Percentiles rank a stretch among this genome's conserved stretches.
phyloP scores from a whole-genome alignment of 2,113 vertebrate species.

The Astatoreochromis straeleni region DNA sequence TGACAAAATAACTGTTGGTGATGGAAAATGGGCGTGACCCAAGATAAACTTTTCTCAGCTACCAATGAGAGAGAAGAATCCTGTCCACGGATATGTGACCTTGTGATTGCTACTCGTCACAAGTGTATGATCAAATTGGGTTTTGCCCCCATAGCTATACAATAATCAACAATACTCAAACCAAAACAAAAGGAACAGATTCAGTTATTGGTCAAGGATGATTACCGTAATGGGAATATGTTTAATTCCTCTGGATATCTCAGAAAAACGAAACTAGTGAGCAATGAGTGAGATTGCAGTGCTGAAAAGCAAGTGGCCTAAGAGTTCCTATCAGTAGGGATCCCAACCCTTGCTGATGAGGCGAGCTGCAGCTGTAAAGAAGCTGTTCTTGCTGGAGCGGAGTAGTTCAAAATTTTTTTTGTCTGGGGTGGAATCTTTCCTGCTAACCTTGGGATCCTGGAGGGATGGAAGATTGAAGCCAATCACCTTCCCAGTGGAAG shows the following conservation, averaged over 20 bases:
- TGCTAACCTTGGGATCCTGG: background rate
- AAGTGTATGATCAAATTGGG: background rate
- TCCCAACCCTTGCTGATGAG: background rate
- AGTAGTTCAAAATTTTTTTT: fast-evolving
- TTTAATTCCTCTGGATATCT: background rate
- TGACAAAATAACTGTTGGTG: background rate
- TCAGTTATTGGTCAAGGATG: background rate
- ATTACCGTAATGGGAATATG: background rate
- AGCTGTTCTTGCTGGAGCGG: background rate
- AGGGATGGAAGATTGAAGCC: background rate
- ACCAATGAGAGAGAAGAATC: background rate
- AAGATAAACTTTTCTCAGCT: background rate
- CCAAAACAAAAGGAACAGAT: background rate
- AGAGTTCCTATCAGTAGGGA: background rate
- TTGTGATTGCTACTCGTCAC: background rate
- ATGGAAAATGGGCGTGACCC: background rate
- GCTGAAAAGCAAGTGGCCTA: background rate
- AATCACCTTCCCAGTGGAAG: background rate
- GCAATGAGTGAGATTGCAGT: background rate
- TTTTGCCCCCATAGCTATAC: background rate
- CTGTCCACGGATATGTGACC: background rate
- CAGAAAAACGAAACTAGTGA: background rate
- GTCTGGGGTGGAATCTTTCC: background rate
- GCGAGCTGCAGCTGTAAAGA: background rate
- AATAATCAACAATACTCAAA: background rate